Evolutionary conservation across 2,113 vertebrate genomes (phyloP).

Genomic region (Oreochromis spilurus): DNA sequence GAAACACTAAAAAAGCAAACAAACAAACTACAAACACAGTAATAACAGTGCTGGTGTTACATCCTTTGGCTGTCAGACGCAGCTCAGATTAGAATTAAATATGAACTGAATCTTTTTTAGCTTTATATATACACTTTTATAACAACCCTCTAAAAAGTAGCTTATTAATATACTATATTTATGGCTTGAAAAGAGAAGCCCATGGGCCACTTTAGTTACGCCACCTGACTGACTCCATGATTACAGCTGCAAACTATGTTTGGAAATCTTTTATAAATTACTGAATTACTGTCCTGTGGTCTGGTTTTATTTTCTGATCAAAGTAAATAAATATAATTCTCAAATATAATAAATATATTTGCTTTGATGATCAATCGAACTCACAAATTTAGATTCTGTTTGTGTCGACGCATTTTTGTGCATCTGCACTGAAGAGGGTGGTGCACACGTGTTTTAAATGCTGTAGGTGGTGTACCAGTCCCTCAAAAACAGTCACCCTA

Average conservation of each 20-base stretch:
- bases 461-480: neutral
- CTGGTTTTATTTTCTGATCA: neutral
- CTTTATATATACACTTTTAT: neutral
- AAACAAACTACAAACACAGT: neutral
- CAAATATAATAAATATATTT: neutral
- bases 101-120: neutral
- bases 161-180: neutral
- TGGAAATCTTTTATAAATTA: neutral
- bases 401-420: rapidly evolving
- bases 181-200: neutral
- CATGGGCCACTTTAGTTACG: neutral
- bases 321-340: neutral
- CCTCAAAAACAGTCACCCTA: neutral
- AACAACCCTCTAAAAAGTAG: neutral
- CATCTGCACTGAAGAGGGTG: neutral
- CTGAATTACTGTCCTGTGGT: neutral
- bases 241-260: neutral
- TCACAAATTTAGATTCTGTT: neutral
- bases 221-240: neutral
- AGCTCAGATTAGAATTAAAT: neutral
- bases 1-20: neutral
- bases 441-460: neutral
- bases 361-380: neutral
- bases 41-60: neutral
- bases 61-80: neutral